Conservation (phyloP, 2,113 vertebrate genomes). For the Narcine bancroftii region DNA sequence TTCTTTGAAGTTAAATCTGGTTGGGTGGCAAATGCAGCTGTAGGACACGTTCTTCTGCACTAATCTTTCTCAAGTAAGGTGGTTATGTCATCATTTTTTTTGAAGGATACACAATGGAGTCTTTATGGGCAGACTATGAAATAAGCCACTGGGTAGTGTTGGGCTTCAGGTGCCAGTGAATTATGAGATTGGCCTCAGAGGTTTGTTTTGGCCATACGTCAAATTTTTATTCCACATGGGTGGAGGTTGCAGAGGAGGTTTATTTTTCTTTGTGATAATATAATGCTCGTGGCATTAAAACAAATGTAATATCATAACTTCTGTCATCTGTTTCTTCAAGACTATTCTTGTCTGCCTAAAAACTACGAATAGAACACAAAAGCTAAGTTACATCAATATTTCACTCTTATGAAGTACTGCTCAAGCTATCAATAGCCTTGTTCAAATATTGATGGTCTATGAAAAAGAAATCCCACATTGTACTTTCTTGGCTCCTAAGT, state of each 20-base stretch:
- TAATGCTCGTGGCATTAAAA: background rate
- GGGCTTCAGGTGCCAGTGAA: slow-evolving; percentile 23
- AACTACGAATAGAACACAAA: background rate
- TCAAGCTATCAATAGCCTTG: background rate
- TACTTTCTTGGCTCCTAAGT: background rate
- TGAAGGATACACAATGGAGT: background rate
- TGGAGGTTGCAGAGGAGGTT: background rate
- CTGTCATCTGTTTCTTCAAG: background rate
- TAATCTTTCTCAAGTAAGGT: background rate
- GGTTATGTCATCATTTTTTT: slow-evolving; percentile 14
- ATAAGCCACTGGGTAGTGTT: background rate
- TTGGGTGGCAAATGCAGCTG: background rate
- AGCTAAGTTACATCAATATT: background rate
- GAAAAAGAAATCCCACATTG: background rate
- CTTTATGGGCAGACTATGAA: slow-evolving; percentile 20
- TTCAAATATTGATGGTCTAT: background rate
- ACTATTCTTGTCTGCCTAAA: background rate
- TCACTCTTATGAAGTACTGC: background rate
- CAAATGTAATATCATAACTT: background rate
- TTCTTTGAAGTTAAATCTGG: background rate
- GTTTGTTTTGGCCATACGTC: background rate
- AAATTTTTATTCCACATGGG: background rate
- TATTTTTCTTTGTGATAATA: background rate
- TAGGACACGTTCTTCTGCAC: background rate
- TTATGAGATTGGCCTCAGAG: background rate